Percentiles rank a stretch among this genome's conserved stretches.
These are phyloP conservation scores for Xestia c-nigrum DNA, from an alignment of 2,888 invertebrate species.

Conservation along the genomic window DNA sequence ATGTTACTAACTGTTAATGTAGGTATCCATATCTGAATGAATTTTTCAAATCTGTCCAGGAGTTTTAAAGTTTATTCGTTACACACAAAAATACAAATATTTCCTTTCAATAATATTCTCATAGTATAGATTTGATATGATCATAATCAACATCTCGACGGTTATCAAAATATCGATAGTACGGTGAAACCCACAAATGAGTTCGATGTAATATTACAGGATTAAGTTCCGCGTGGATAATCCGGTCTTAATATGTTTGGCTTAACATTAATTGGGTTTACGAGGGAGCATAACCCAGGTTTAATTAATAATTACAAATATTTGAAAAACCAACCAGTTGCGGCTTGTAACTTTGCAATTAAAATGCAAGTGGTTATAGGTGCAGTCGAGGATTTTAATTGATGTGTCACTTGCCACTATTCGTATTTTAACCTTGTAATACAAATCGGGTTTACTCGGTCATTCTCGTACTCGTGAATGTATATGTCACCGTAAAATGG, in stretches of 20 bases:
- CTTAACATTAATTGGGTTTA: constrained; percentile 14
- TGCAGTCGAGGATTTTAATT: too few species aligned
- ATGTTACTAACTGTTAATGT: too few species aligned
- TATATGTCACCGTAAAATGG: too few species aligned
- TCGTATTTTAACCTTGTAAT: too few species aligned
- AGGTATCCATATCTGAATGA: too few species aligned
- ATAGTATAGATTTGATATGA: neutral
- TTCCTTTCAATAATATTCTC: too few species aligned
- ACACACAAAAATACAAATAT: too few species aligned
- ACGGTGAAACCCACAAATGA: neutral
- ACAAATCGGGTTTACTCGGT: too few species aligned
- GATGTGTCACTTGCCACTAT: too few species aligned
- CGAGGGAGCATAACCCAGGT: neutral
- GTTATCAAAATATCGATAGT: neutral
- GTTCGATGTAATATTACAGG: constrained; percentile 11
- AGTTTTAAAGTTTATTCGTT: too few species aligned
- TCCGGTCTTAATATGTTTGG: constrained; percentile 23
- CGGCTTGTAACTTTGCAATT: neutral
- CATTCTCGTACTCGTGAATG: too few species aligned
- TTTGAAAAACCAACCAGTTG: neutral
- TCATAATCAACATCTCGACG: neutral
- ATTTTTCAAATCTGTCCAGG: too few species aligned
- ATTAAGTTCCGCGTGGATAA: constrained; percentile 6
- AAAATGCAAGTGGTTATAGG: neutral
- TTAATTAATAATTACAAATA: constrained; percentile 11